A percentile compares a stretch with the other conserved stretches of the same genome.
Conservation (phyloP, 2,113 vertebrate species). For the Oncorhynchus gorbuscha region DNA sequence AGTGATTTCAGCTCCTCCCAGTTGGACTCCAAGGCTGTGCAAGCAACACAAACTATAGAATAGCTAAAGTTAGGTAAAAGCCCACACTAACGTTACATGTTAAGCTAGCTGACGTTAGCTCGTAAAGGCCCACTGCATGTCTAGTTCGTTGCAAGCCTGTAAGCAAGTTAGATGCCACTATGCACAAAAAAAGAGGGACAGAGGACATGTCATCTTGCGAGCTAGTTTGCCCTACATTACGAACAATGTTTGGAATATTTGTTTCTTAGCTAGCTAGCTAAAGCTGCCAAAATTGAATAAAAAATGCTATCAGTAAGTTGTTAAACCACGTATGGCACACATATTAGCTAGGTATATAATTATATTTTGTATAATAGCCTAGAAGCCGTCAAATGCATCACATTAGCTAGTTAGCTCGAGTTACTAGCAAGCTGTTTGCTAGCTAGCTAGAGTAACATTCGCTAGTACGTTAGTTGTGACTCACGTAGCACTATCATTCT, state of each 20-base stretch:
- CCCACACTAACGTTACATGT: neutral
- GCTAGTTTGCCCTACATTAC: too few relatives aligned
- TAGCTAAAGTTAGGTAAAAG: neutral
- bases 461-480: neutral
- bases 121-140: conserved; percentile 12
- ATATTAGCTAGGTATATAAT: too few relatives aligned
- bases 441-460: neutral
- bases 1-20: neutral
- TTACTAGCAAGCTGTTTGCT: neutral
- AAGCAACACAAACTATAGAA: neutral
- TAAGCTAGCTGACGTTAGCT: neutral
- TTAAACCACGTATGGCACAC: too few relatives aligned
- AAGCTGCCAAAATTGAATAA: too few relatives aligned
- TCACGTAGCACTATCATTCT: neutral
- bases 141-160: neutral
- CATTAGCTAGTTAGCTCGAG: neutral
- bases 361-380: too few relatives aligned
- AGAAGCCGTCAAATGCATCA: too few relatives aligned
- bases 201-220: too few relatives aligned
- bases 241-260: too few relatives aligned
- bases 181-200: neutral
- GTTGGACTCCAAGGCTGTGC: neutral
- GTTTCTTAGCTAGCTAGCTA: too few relatives aligned
- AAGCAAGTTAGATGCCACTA: neutral
- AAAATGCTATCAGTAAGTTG: too few relatives aligned